Percentiles rank a stretch among this genome's conserved stretches.
These are phyloP conservation scores for Ectemnius cavifrons DNA, from an alignment of 2,888 invertebrate species.

Conservation along the genomic window DNA sequence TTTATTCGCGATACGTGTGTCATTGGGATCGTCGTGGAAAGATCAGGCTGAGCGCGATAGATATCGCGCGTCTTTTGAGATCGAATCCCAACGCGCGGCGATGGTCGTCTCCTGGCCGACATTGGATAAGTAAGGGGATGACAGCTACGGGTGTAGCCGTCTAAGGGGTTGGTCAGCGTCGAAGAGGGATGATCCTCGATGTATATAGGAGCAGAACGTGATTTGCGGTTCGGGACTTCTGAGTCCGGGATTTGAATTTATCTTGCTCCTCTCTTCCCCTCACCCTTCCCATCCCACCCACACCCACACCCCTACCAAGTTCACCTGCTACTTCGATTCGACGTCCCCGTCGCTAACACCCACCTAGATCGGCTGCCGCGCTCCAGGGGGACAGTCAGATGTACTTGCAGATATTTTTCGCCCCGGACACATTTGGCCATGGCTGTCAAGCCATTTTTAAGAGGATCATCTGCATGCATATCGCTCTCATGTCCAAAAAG, in stretches of 20 bases:
- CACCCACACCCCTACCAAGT: constrained; percentile 23
- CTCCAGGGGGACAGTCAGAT: constrained; percentile 51
- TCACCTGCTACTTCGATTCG: constrained; percentile 57
- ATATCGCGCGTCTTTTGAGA: constrained; percentile 60
- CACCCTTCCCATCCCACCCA: constrained; percentile 23
- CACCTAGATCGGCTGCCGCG: constrained; percentile 49
- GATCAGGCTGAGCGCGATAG: constrained; percentile 34
- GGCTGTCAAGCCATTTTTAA: too few relatives aligned
- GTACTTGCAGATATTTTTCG: constrained; percentile 19
- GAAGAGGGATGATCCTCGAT: constrained; percentile 74
- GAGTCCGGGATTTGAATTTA: constrained; percentile 74
- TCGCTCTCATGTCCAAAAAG: too few relatives aligned
- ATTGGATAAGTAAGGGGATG: constrained; percentile 72
- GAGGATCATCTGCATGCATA: too few relatives aligned
- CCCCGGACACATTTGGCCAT: background rate
- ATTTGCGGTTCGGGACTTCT: constrained; percentile 72
- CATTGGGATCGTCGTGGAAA: constrained; percentile 8
- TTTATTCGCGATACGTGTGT: constrained; percentile 18
- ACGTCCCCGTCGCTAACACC: constrained; percentile 43
- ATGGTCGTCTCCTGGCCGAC: constrained; percentile 54
- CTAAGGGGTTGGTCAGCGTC: constrained; percentile 68
- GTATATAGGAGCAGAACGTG: constrained; percentile 72
- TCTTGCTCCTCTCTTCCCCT: constrained; percentile 59
- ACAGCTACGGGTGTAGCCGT: constrained; percentile 65
- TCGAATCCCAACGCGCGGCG: constrained; percentile 50